Conservation (phyloP, 2,113 vertebrate species). For the Hydropotes inermis region DNA sequence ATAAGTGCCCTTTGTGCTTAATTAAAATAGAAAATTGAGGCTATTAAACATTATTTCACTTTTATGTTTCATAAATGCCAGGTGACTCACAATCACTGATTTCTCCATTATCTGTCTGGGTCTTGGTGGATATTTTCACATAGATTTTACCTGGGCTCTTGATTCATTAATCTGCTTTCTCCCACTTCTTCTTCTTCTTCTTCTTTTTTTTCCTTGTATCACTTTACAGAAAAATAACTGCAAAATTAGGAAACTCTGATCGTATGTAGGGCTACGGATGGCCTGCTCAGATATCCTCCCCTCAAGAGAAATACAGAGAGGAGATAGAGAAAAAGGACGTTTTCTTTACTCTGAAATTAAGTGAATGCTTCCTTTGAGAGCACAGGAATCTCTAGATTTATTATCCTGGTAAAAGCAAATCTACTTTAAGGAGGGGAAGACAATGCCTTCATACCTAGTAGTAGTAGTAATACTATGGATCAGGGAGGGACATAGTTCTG, state of each 20-base stretch:
- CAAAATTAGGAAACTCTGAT: not conserved
- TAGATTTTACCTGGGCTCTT: not conserved
- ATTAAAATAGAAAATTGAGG: not conserved
- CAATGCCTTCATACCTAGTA: not conserved
- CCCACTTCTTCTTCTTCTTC: not conserved
- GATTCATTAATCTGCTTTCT: not conserved
- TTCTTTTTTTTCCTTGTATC: not conserved
- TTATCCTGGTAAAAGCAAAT: not conserved
- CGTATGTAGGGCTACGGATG: not conserved
- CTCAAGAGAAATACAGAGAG: not conserved
- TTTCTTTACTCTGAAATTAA: not conserved
- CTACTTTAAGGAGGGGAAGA: not conserved
- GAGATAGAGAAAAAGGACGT: not conserved
- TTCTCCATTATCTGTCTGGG: not conserved
- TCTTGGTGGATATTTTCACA: not conserved
- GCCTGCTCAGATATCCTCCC: not conserved
- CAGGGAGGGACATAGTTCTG: not conserved
- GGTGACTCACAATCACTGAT: not conserved
- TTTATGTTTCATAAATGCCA: not conserved
- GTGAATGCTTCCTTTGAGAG: not conserved
- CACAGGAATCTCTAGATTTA: not conserved
- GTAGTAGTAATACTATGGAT: not conserved
- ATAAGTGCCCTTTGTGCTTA: not conserved
- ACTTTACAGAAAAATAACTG: not conserved
- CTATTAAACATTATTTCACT: not conserved